Conservation (phyloP, 2,797 vertebrate genomes). For the Oreochromis mossambicus region DNA sequence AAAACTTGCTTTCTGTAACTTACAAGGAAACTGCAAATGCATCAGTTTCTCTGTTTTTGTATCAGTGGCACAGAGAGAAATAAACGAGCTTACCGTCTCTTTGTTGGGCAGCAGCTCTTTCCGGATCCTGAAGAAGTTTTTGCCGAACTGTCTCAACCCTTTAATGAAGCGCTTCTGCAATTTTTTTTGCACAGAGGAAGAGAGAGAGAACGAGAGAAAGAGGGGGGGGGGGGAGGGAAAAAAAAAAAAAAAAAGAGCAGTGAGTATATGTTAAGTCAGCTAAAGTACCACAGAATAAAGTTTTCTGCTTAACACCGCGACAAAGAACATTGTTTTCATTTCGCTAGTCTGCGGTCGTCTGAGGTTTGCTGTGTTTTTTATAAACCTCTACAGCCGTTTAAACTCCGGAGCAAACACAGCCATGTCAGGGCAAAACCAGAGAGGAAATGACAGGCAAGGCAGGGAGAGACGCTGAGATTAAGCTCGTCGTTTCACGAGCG, state of each 20-base stretch:
- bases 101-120: slow-evolving; percentile 99
- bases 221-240: slow-evolving; percentile 8
- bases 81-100: slow-evolving; percentile 88
- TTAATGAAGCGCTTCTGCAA: slow-evolving; percentile 98
- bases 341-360: slow-evolving; percentile 37
- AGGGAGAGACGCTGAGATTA: slow-evolving; percentile 53
- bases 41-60: not conserved
- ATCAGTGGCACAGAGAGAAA: not conserved
- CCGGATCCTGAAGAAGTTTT: slow-evolving; percentile 99
- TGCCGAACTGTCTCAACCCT: slow-evolving; percentile 96
- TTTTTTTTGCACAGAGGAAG: slow-evolving; percentile 20
- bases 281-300: slow-evolving; percentile 33
- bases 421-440: slow-evolving; percentile 45
- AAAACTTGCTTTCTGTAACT: not conserved
- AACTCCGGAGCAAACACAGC: slow-evolving; percentile 53
- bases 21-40: not conserved
- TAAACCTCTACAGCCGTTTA: slow-evolving; percentile 48
- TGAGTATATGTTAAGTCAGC: slow-evolving; percentile 47
- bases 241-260: slow-evolving; percentile 4
- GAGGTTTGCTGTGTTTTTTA: slow-evolving; percentile 54
- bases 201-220: slow-evolving; percentile 18
- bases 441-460: slow-evolving; percentile 71
- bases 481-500: slow-evolving; percentile 13
- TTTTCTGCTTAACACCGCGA: slow-evolving; percentile 35
- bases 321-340: slow-evolving; percentile 40